phyloP scores from a whole-genome alignment of 1,140 invertebrate genomes.

The Orius laevigatus region DNA sequence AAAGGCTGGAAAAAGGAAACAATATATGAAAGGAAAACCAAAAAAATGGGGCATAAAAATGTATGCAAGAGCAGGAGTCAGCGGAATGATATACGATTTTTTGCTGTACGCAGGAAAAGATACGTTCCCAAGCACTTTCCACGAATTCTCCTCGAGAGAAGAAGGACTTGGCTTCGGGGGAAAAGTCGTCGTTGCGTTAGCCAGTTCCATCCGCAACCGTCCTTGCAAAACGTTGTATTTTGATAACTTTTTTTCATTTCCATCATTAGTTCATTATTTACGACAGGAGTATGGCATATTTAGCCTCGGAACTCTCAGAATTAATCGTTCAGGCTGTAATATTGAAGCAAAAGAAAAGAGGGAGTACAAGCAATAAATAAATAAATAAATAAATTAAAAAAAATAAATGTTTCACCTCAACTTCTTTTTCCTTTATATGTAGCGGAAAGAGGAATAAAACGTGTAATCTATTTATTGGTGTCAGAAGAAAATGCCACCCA shows the following conservation, averaged over 20 bases:
- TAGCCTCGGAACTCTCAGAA: not conserved
- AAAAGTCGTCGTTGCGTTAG: not conserved
- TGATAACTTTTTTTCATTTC: constrained; percentile 3
- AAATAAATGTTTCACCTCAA: too few relatives aligned
- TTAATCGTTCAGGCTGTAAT: not conserved
- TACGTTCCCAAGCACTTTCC: constrained; percentile 4
- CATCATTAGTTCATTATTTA: not conserved
- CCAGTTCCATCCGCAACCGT: not conserved
- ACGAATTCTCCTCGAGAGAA: not conserved
- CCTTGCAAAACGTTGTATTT: not conserved
- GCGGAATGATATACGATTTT: constrained; percentile 28
- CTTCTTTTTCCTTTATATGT: too few relatives aligned
- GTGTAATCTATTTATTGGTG: too few relatives aligned
- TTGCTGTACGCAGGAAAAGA: constrained; percentile 22
- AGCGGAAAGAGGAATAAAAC: too few relatives aligned
- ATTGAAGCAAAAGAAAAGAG: constrained; percentile 26
- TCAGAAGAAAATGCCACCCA: too few relatives aligned
- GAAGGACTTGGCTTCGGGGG: not conserved
- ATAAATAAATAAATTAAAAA: constrained; percentile 19
- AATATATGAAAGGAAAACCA: constrained; percentile 26
- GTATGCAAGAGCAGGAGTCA: constrained; percentile 24
- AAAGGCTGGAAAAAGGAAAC: too few relatives aligned
- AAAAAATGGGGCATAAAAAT: constrained; percentile 27
- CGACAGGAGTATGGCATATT: constrained; percentile 4
- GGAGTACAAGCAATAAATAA: constrained; percentile 15